Evolutionary conservation across 2,888 invertebrate species (phyloP), one percentile per base, ranked within the genome.

Genomic region (Trichacis sp.): DNA sequence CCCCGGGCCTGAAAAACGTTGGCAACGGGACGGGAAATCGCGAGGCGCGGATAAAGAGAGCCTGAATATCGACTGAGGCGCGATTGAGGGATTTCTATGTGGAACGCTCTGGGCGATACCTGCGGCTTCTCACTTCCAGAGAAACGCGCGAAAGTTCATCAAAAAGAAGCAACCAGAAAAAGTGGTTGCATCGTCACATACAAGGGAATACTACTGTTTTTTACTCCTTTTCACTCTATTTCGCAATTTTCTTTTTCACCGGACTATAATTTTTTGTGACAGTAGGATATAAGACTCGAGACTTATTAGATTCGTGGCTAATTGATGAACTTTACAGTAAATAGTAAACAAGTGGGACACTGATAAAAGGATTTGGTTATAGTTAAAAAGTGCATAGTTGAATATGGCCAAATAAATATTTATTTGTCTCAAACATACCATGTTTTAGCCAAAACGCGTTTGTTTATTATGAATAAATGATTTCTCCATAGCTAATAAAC

Each of bases 11-110:
- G 18, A 45, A 53, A 60, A 60, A 60, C 48, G 48, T 60, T 52
- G 45, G 20, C 45, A 46, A 55, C 46, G 51, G 53, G 49, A 60
- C 46, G 50, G 60, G 48, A 54, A 54, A 61, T 54, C 56, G 51
- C 48, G 20, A 36, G 19, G 42, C 11, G 20, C 15, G 48, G 53
- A 53, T 60, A 49, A 49, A 64, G 42, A 12, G 40, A 47, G 36
- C 38, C 47, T 53, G 47, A 59, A 56, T 68, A 66, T 68, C 69
- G 69, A 73, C 65, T 63, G 53, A 54, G 60, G 68, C 52, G 56
- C 53, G 64, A 66, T 65, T 64, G 49, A 57, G 64, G 58, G 70
- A 74, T 71, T 69, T 64, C 68, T 67, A 63, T 24, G 24, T 70
- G 64, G 70, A 70, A 68, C 58, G 58, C 63, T 55, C 49, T 11